These are phyloP conservation scores for Volucella zonaria DNA, from an alignment of 2,888 invertebrate species.

Conservation along the genomic window DNA sequence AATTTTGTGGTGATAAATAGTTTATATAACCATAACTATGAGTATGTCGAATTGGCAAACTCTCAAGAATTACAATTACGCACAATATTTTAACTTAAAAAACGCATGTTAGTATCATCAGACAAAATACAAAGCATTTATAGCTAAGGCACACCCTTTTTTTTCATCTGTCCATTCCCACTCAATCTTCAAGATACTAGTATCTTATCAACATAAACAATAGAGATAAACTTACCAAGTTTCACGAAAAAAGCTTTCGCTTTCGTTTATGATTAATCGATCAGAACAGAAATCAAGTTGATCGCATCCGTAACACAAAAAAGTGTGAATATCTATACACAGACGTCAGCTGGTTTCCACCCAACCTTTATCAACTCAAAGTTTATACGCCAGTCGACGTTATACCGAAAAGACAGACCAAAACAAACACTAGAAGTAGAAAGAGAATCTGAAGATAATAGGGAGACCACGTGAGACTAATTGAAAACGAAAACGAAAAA, in stretches of 20 bases:
- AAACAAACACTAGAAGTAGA: conserved; percentile 1
- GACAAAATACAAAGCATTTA: not conserved
- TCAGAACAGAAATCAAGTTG: not conserved
- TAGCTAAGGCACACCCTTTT: conserved; percentile 3
- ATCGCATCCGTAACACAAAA: not conserved
- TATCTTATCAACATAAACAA: conserved; percentile 23
- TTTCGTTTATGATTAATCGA: conserved; percentile 8
- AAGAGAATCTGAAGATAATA: conserved; percentile 25
- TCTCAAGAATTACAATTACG: no score
- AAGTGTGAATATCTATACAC: not conserved
- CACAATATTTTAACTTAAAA: no score
- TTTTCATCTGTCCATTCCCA: not conserved
- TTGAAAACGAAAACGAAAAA: conserved; percentile 19
- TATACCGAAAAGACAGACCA: not conserved
- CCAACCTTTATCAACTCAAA: not conserved
- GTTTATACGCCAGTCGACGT: conserved; percentile 2
- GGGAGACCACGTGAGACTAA: conserved; percentile 45
- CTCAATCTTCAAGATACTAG: not conserved
- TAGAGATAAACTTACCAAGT: conserved; percentile 2
- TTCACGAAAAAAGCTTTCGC: conserved; percentile 31
- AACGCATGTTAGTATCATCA: not conserved
- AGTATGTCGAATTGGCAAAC: no score
- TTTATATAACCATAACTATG: conserved; percentile 54
- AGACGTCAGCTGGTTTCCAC: not conserved
- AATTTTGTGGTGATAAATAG: conserved; percentile 71